Conservation (phyloP, 2,888 invertebrate genomes). For the Pocota personata region DNA sequence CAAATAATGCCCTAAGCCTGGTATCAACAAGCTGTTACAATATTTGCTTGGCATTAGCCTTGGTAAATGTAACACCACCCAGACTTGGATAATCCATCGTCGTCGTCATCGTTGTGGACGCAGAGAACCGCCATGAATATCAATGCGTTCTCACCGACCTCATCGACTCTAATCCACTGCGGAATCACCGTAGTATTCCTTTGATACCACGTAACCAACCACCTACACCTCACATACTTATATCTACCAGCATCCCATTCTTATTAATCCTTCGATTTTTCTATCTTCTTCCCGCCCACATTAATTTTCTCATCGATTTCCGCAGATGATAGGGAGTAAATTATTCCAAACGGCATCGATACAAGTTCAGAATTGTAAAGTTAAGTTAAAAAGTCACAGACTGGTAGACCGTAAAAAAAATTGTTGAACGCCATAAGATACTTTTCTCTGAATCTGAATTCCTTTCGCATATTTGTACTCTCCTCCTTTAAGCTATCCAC, state of each 20-base stretch:
- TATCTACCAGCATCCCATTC: not conserved
- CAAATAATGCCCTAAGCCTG: slow-evolving; percentile 20
- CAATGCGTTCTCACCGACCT: slow-evolving; percentile 18
- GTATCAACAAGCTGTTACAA: slow-evolving; percentile 58
- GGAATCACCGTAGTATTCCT: not conserved
- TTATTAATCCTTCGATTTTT: slow-evolving; percentile 6
- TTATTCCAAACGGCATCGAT: not conserved
- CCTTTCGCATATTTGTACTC: not conserved
- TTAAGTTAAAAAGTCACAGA: slow-evolving; percentile 11
- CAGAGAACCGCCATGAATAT: slow-evolving; percentile 30
- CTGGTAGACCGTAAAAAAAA: not conserved
- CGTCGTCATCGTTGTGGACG: not conserved
- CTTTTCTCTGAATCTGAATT: not conserved
- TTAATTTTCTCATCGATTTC: not conserved
- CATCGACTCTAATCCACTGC: not conserved
- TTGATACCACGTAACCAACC: not conserved
- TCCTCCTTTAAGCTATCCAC: not conserved
- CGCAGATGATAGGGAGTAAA: slow-evolving; percentile 2
- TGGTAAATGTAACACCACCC: slow-evolving; percentile 12
- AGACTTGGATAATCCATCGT: slow-evolving; percentile 17
- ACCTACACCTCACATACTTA: not conserved
- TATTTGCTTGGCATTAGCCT: slow-evolving; percentile 47
- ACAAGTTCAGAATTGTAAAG: slow-evolving; percentile 5
- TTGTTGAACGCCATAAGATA: not conserved
- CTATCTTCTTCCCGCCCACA: not conserved